Percentiles rank a stretch among this genome's conserved stretches.
phyloP scores from a whole-genome alignment of 2,888 invertebrate genomes.

The Callosobruchus maculatus region DNA sequence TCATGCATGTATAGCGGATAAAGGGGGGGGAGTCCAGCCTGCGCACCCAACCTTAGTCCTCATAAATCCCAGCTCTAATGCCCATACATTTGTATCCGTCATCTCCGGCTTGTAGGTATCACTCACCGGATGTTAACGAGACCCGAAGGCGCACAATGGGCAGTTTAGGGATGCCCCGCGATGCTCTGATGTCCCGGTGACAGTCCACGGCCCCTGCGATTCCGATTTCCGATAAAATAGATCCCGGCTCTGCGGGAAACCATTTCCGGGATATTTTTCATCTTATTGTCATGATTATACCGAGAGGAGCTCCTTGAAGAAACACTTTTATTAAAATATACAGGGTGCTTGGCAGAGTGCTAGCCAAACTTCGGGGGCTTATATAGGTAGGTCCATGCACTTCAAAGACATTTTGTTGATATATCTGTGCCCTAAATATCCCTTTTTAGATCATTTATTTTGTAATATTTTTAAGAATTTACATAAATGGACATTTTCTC shows the following conservation, averaged over 20 bases:
- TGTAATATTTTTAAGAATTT: too few relatives aligned
- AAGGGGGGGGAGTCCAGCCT: not conserved
- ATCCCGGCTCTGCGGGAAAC: not conserved
- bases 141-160: conserved; percentile 13
- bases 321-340: too few relatives aligned
- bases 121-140: not conserved
- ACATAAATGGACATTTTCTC: too few relatives aligned
- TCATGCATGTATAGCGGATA: not conserved
- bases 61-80: not conserved
- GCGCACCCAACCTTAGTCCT: not conserved
- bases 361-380: too few relatives aligned
- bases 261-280: not conserved
- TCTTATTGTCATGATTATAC: not conserved
- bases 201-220: not conserved
- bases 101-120: not conserved
- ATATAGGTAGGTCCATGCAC: too few relatives aligned
- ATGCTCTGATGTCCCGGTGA: conserved; percentile 22
- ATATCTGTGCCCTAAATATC: too few relatives aligned
- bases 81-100: not conserved
- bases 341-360: too few relatives aligned
- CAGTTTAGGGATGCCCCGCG: conserved; percentile 25
- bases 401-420: too few relatives aligned
- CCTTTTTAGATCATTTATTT: too few relatives aligned
- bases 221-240: not conserved
- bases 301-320: too few relatives aligned